Base-by-base conservation (phyloP, 2,113 vertebrate species). In the Sturnira hondurensis region DNA sequence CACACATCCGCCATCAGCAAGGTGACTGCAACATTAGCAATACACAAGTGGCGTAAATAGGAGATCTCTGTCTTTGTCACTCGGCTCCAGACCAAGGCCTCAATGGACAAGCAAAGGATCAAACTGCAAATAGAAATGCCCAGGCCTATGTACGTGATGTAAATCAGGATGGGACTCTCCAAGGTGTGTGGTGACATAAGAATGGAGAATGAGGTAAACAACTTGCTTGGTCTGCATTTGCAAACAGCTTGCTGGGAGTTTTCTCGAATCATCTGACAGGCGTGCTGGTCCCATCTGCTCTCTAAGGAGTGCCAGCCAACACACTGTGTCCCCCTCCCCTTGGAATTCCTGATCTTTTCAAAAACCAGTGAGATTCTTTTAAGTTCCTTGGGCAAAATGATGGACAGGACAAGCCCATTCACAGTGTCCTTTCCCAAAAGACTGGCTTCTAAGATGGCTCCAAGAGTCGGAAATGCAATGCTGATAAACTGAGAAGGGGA, bases 1-100 rank as follows among this genome's bases (percentile, higher is more conserved):
- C 99, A 98, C 63, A 98, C 96, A 12, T 99, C 98, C 0, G 99
- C 99, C 1, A 99, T 47, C 14, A 99, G 94, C 52, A 99, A 98
- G 1, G 99, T 98, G 1, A 97, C 15, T 0, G 99, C 99, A 0
- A 99, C 98, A 92, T 99, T 99, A 45, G 98, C 97, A 5, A 99
- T 98, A 56, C 98, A 98, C 41, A 99, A 93, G 0, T 99, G 99
- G 8, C 99, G 99, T 97, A 99, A 99, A 88, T 98, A 99, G 0
- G 99, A 98, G 11, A 99, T 99, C 61, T 98, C 98, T 0, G 99
- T 99, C 94, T 98, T 99, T 0, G 98, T 99, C 4, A 99, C 91
- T 0, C 98, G 97, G 15, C 94, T 98, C 99, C 99, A 99, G 19
- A 99, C 98, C 3, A 98, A 94, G 0, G 86, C 86, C 94, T 99